Base-by-base conservation (phyloP, 1,140 invertebrate species). In the Drosophila subpulchrella region DNA sequence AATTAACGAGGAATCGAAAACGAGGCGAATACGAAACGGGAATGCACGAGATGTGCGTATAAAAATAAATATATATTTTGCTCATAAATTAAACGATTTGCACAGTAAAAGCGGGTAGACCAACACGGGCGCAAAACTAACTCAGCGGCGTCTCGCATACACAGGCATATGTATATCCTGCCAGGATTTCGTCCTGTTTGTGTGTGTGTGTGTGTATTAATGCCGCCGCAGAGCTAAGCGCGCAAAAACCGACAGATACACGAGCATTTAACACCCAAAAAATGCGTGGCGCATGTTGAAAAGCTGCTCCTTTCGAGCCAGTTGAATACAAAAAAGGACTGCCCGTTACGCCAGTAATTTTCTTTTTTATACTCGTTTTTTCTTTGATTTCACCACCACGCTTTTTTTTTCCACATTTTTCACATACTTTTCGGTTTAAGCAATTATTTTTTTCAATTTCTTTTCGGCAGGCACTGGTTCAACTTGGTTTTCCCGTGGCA, bases 191-290 rank as follows among this genome's bases (percentile, higher is more conserved):
- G 51, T 46, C 58, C 42, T 60, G 34, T 51, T 39, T 50, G 24
- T 70, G 65, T 46, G 34, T 39, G 50, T 12, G 56, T 61, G 71
- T 74, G 82, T 78, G 79, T 86, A 81, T 82, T 79, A 88, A 88
- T 88, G 76, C 80, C 67, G 81, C 61, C 76, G 58, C 75, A 78
- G 58, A 60, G 74, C 81, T 83, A 89, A 89, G 83, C 83, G 85
- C 84, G 81, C 84, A 90, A 89, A 89, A 89, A 89, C 84, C 80
- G 85, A 90, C 77, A 89, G 81, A 89, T 81, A 89, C 85, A 89
- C 85, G 84, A 90, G 81, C 84, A 81, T 89, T 89, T 84, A 89
- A 90, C 84, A 89, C 84, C 84, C 81, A 81, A 89, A 83, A 88
- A 89, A 70, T 81, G 77, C 81, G 81, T 84, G 62, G 81, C 77